A percentile compares a stretch with the other conserved stretches of the same genome.
These are phyloP conservation scores for Meandrusa payeni DNA, from an alignment of 2,888 invertebrate species.

Conservation along the genomic window DNA sequence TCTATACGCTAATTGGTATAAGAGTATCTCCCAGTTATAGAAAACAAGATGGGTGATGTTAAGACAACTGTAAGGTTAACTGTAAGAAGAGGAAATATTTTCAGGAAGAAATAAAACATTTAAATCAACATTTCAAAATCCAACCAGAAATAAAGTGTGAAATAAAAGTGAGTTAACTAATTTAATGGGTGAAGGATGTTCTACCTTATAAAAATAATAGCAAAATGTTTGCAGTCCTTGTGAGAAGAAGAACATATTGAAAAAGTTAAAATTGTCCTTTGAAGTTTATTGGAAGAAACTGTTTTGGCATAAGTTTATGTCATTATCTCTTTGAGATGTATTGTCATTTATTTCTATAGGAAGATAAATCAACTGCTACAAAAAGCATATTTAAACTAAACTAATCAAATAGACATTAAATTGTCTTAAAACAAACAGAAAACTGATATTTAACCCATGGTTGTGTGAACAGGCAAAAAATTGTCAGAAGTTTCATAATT, in stretches of 20 bases:
- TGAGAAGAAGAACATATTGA: slow-evolving; percentile 47
- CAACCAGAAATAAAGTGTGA: slow-evolving; percentile 16
- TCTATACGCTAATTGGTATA: too few relatives aligned
- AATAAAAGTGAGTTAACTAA: slow-evolving; percentile 24
- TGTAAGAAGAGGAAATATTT: too few relatives aligned
- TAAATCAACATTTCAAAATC: background rate
- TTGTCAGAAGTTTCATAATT: slow-evolving; percentile 1
- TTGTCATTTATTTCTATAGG: slow-evolving; percentile 29
- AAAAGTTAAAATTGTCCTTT: slow-evolving; percentile 59
- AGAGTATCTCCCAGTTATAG: too few relatives aligned
- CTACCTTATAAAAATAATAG: slow-evolving; percentile 55
- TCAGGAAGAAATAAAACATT: too few relatives aligned
- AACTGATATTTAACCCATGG: slow-evolving; percentile 14
- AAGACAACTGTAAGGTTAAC: too few relatives aligned
- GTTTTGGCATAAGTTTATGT: slow-evolving; percentile 38
- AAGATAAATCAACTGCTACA: slow-evolving; percentile 48
- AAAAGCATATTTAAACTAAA: slow-evolving; percentile 43
- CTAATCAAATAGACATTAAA: slow-evolving; percentile 25
- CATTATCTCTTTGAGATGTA: slow-evolving; percentile 49
- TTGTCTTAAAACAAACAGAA: slow-evolving; percentile 10
- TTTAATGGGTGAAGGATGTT: slow-evolving; percentile 20
- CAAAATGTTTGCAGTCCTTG: slow-evolving; percentile 69
- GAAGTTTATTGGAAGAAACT: slow-evolving; percentile 43
- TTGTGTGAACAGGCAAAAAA: background rate
- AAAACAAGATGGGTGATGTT: too few relatives aligned